Conservation (phyloP, 2,113 vertebrate species). For the Capreolus pygargus region DNA sequence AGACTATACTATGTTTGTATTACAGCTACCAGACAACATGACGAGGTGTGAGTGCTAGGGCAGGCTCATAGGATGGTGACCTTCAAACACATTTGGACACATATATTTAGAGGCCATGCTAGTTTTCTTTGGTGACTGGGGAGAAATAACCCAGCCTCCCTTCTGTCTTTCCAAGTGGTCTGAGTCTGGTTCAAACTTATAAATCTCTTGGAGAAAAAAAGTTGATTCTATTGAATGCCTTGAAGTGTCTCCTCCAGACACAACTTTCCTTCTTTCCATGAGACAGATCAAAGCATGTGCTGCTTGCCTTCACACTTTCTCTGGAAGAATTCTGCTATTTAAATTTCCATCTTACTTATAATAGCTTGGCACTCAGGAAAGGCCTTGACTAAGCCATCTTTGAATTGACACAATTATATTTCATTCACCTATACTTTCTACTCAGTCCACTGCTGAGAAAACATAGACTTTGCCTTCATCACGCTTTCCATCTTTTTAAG, state of each 20-base stretch:
- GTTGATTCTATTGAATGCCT: background rate
- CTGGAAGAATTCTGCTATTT: background rate
- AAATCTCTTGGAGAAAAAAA: background rate
- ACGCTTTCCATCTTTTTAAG: background rate
- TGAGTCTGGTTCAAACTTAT: background rate
- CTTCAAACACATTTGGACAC: background rate
- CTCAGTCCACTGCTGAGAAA: background rate
- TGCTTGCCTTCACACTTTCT: background rate
- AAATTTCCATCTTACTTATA: background rate
- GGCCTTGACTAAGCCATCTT: background rate
- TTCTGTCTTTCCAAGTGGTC: background rate
- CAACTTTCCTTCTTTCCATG: background rate
- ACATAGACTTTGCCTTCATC: background rate
- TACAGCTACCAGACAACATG: background rate
- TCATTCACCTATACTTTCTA: background rate
- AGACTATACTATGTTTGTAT: background rate
- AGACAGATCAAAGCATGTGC: background rate
- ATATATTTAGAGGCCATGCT: background rate
- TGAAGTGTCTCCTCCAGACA: background rate
- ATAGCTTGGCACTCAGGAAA: background rate
- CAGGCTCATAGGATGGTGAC: background rate
- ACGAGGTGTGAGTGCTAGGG: background rate
- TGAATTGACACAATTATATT: background rate
- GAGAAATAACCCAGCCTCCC: background rate
- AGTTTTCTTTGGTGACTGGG: background rate